Conservation (phyloP, 53 echinoderm and acorn worm species). For the Luidia sarsii region DNA sequence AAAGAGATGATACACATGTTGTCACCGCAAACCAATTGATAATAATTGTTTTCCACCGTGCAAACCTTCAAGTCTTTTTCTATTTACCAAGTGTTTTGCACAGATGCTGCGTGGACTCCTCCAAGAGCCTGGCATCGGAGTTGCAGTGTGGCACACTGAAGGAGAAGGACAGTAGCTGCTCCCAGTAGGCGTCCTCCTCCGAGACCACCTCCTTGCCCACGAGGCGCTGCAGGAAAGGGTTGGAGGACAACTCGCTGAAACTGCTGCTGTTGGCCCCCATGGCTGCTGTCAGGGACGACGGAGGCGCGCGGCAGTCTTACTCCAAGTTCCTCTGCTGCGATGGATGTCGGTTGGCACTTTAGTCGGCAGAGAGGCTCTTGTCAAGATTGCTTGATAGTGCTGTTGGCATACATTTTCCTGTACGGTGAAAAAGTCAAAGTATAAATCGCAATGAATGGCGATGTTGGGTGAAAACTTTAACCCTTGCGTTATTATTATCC, state of each 20-base stretch:
- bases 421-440: not conserved
- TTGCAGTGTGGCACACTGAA: conserved; percentile 85
- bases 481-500: no score
- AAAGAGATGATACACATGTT: no score
- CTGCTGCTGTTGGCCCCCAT: conserved; percentile 98
- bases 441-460: not conserved
- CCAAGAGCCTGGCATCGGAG: conserved; percentile 87
- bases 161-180: conserved; percentile 85
- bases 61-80: no score
- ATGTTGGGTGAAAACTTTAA: no score
- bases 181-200: conserved; percentile 91
- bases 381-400: not conserved
- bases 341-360: not conserved
- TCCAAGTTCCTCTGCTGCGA: not conserved
- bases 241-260: conserved; percentile 76
- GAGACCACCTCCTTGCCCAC: conserved; percentile 81
- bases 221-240: conserved; percentile 76
- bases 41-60: no score
- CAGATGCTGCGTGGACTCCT: conserved; percentile 77
- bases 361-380: not conserved
- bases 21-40: no score
- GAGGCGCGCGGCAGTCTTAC: no score
- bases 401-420: not conserved
- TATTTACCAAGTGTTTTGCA: conserved; percentile 88
- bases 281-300: no score